Conservation (phyloP, 2,113 vertebrate genomes). For the Oncorhynchus kisutch region DNA sequence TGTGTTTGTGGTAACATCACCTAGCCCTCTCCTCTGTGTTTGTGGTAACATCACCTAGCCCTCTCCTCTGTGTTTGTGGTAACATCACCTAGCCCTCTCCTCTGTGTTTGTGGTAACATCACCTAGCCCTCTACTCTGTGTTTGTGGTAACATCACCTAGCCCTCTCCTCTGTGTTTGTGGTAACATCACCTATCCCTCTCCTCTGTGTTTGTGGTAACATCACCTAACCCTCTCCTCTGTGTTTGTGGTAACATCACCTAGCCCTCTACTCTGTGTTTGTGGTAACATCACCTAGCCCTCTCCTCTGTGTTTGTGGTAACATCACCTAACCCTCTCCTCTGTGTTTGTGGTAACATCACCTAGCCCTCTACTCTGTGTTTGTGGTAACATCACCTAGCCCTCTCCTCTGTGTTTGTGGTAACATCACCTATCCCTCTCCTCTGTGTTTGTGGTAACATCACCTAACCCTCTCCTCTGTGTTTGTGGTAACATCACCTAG, state of each 20-base stretch:
- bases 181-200: conserved; percentile 46
- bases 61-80: too few relatives aligned
- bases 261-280: too few relatives aligned
- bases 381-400: conserved; percentile 89
- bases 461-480: conserved; percentile 60
- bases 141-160: too few relatives aligned
- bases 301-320: conserved; percentile 84
- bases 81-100: too few relatives aligned
- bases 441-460: conserved; percentile 90
- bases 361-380: conserved; percentile 66
- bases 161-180: conserved; percentile 77
- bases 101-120: too few relatives aligned
- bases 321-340: conserved; percentile 75
- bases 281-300: conserved; percentile 63
- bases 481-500: conserved; percentile 61
- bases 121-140: too few relatives aligned
- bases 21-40: too few relatives aligned
- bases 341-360: conserved; percentile 61
- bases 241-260: conserved; percentile 96
- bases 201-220: conserved; percentile 38
- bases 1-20: too few relatives aligned
- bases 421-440: conserved; percentile 62
- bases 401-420: too few relatives aligned
- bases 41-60: too few relatives aligned
- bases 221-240: conserved; percentile 69